A percentile compares a stretch with the other conserved stretches of the same genome.
These are phyloP conservation scores for Acipenser transmontanus DNA, from an alignment of 2,797 vertebrate species.

Conservation along the genomic window DNA sequence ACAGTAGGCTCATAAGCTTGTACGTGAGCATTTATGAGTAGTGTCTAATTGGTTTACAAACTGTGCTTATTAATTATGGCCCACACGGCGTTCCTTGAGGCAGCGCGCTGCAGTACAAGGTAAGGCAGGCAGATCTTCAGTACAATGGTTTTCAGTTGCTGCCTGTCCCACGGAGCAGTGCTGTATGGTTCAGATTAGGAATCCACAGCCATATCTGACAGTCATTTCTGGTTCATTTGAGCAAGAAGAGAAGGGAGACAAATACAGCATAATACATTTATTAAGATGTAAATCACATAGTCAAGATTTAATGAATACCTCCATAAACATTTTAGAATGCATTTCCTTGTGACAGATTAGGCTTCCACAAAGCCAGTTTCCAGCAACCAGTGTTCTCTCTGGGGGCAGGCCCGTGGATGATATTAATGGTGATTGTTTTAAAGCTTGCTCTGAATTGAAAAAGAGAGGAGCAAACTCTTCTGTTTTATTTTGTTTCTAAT, in stretches of 20 bases:
- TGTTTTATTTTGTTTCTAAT: constrained; percentile 16
- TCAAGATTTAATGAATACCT: constrained; percentile 40
- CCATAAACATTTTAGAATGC: constrained; percentile 36
- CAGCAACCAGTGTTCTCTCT: constrained; percentile 26
- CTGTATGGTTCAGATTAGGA: no score
- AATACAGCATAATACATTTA: constrained; percentile 18
- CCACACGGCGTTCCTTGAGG: no score
- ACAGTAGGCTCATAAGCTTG: no score
- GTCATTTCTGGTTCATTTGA: no score
- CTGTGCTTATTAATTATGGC: no score
- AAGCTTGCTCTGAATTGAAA: constrained; percentile 9
- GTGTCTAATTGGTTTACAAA: no score
- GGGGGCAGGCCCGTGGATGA: constrained; percentile 24
- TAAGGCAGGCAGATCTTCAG: no score
- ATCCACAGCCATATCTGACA: no score
- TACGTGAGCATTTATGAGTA: no score
- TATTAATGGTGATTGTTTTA: constrained; percentile 21
- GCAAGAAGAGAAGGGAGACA: constrained; percentile 1
- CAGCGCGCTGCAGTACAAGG: no score
- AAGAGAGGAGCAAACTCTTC: constrained; percentile 12
- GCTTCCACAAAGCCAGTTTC: constrained; percentile 34
- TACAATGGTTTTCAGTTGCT: no score
- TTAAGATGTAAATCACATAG: constrained; percentile 17
- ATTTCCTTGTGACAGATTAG: constrained; percentile 33
- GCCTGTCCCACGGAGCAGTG: no score